Evolutionary conservation across 1,140 invertebrate genomes (phyloP), one percentile per base, ranked within the genome.

Genomic region (Teleopsis dalmanni): DNA sequence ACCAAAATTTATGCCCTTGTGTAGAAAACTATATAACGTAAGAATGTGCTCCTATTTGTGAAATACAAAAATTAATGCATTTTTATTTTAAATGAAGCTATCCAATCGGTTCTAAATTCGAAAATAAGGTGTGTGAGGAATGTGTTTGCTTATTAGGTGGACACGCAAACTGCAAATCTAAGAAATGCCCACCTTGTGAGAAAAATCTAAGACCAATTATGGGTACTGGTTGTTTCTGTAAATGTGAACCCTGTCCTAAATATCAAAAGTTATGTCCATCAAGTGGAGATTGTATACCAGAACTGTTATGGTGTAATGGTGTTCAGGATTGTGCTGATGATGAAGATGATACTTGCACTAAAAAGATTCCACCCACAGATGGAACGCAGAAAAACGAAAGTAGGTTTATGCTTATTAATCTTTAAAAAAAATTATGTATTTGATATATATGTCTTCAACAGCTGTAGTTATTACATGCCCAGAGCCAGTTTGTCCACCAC

Each of bases 251-350:
- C 0, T 93, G 90, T 57, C 76, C 78, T 7, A 53, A 59, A 10
- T 77, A 76, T 14, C 80, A 80, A 10, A 73, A 72, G 36, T 72
- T 87, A 16, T 94, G 90, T 59, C 82, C 81, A 0, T 84, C 83
- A 0, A 87, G 79, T 57, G 80, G 83, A 33, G 71, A 83, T 37
- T 94, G 90, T 57, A 79, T 94, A 7, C 73, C 82, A 2, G 73
- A 79, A 47, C 71, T 76, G 2, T 70, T 75, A 1, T 89, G 87
- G 84, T 94, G 90, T 70, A 81, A 94, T 64, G 88, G 88, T 0
- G 70, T 90, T 1, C 75, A 81, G 52, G 83, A 94, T 60, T 94
- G 90, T 65, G 80, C 81, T 3, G 87, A 91, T 70, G 90, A 94
- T 71, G 90, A 94, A 70, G 67, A 73, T 38, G 47, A 57, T 3